Conservation (phyloP, 2,797 vertebrate genomes). For the Hypotaenidia philippensis region DNA sequence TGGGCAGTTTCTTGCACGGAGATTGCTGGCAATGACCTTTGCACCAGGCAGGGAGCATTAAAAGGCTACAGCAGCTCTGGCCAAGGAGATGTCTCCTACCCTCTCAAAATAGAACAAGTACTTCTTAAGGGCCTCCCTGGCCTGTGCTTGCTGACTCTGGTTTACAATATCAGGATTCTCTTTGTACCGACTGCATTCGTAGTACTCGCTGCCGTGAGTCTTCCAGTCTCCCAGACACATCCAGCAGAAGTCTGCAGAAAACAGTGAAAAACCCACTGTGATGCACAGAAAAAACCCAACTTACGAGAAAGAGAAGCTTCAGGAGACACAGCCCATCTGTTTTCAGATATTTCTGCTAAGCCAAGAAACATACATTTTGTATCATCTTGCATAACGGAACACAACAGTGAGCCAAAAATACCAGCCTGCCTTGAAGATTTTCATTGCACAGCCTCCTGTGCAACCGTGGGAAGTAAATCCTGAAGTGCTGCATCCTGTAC, state of each 20-base stretch:
- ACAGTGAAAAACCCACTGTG: slow-evolving; percentile 38
- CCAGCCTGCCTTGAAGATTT: slow-evolving; percentile 2
- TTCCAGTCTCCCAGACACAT: slow-evolving; percentile 99
- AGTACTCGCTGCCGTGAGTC: slow-evolving; percentile 99
- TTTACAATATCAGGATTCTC: slow-evolving; percentile 99
- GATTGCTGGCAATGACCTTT: slow-evolving; percentile 65
- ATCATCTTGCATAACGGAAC: neutral
- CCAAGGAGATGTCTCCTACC: slow-evolving; percentile 83
- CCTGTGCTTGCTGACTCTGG: slow-evolving; percentile 99
- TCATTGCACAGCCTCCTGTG: neutral
- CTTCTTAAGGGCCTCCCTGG: slow-evolving; percentile 98
- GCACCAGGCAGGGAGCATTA: slow-evolving; percentile 70
- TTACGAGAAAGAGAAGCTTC: neutral
- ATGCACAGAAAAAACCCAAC: neutral
- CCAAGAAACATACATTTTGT: neutral
- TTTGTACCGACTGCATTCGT: slow-evolving; percentile 99
- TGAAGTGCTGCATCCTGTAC: neutral
- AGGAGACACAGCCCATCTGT: slow-evolving; percentile 44
- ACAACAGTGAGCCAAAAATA: slow-evolving; percentile 18
- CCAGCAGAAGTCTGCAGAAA: slow-evolving; percentile 96
- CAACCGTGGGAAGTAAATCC: neutral
- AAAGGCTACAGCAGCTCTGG: slow-evolving; percentile 73
- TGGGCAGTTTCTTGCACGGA: slow-evolving; percentile 27
- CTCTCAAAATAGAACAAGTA: slow-evolving; percentile 99
- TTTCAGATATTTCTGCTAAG: slow-evolving; percentile 44